A percentile compares a stretch with the other conserved stretches of the same genome.
Conservation (phyloP, 1,140 invertebrate species). For the Acromyrmex echinatior region DNA sequence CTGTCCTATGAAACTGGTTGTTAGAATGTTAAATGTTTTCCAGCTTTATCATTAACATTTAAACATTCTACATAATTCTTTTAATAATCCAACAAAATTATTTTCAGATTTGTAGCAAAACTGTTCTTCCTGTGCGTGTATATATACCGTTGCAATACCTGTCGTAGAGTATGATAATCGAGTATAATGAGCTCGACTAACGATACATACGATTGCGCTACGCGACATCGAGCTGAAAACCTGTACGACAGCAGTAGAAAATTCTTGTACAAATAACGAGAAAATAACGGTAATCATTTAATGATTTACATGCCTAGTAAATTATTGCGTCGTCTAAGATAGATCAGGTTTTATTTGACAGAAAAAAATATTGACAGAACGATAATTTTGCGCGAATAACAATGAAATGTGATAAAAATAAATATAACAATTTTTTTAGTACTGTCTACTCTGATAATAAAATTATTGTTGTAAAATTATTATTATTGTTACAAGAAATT, state of each 20-base stretch:
- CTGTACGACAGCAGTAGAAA: conserved; percentile 26
- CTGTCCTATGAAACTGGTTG: too few relatives aligned
- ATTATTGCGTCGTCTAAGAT: not conserved
- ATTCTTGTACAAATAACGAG: conserved; percentile 25
- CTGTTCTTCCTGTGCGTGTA: too few relatives aligned
- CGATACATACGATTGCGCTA: not conserved
- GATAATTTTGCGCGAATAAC: not conserved
- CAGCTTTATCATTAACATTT: too few relatives aligned
- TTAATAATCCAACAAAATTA: too few relatives aligned
- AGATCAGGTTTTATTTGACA: not conserved
- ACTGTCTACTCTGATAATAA: not conserved
- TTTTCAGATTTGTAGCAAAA: too few relatives aligned
- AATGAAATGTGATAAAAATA: not conserved
- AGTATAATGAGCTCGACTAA: not conserved
- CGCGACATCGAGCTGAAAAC: conserved; percentile 34
- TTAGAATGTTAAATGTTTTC: too few relatives aligned
- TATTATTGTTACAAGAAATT: not conserved
- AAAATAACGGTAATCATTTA: conserved; percentile 53
- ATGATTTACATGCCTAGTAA: not conserved
- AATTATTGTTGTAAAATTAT: not conserved
- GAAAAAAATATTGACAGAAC: not conserved
- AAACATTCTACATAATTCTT: too few relatives aligned
- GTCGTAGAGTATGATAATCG: conserved; percentile 43
- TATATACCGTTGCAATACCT: conserved; percentile 28
- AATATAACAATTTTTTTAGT: not conserved